These are phyloP conservation scores for Leptobrachium leishanense DNA, from an alignment of 2,113 vertebrate species.

Conservation along the genomic window DNA sequence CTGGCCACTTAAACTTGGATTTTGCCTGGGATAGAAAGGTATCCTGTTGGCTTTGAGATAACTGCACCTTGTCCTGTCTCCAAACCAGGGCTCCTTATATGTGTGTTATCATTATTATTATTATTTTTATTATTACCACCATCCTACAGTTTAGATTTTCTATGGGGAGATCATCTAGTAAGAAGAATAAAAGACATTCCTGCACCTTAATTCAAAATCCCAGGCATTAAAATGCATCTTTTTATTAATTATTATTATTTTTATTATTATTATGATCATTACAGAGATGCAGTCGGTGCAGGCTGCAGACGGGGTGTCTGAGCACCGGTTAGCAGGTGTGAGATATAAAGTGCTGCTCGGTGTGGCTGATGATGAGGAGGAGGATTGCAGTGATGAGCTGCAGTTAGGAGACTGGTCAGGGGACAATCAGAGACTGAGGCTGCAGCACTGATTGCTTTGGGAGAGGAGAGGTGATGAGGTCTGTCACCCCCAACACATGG, in stretches of 20 bases:
- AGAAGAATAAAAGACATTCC: too few species aligned
- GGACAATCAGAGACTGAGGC: constrained; percentile 50
- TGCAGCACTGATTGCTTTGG: constrained; percentile 47
- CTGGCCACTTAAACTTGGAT: not conserved
- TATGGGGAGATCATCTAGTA: too few species aligned
- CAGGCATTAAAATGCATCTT: too few species aligned
- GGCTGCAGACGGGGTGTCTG: too few species aligned
- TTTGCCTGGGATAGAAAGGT: constrained; percentile 23
- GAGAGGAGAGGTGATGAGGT: constrained; percentile 33
- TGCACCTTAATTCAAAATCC: too few species aligned
- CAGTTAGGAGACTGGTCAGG: constrained; percentile 45
- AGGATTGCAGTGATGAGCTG: constrained; percentile 23
- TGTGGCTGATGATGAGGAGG: constrained; percentile 8
- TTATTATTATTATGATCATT: too few species aligned
- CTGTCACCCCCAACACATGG: too few species aligned
- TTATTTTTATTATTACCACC: too few species aligned
- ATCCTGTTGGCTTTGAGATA: not conserved
- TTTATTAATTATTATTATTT: too few species aligned
- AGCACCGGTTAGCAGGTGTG: not conserved
- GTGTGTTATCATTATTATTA: too few species aligned
- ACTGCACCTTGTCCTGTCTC: not conserved
- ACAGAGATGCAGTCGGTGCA: too few species aligned
- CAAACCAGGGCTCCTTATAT: not conserved
- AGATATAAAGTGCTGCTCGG: constrained; percentile 6
- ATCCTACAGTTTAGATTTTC: too few species aligned